These are phyloP conservation scores for Octodon degus DNA, from an alignment of 2,113 vertebrate genomes.

Conservation along the genomic window DNA sequence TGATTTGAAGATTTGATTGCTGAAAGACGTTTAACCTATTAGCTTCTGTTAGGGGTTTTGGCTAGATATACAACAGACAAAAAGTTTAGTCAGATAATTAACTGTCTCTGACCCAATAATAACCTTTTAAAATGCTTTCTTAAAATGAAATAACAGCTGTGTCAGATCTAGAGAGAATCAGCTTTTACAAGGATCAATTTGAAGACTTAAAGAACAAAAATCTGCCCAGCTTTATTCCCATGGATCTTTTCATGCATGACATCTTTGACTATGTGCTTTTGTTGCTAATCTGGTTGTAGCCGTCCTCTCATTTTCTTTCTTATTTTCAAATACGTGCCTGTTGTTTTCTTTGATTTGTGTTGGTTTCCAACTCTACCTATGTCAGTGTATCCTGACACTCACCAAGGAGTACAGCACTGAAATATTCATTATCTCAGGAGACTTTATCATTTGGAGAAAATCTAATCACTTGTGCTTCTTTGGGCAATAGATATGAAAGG, in stretches of 20 bases:
- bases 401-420: neutral
- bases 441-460: neutral
- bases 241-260: neutral
- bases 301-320: neutral
- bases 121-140: neutral
- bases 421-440: neutral
- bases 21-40: neutral
- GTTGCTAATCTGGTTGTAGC: neutral
- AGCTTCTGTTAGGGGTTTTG: neutral
- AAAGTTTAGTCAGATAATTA: neutral
- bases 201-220: neutral
- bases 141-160: neutral
- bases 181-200: neutral
- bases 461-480: neutral
- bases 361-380: neutral
- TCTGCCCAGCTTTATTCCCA: neutral
- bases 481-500: neutral
- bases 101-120: neutral
- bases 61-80: neutral
- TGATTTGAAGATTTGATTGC: conserved; percentile 23
- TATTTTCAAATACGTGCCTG: neutral
- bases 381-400: neutral
- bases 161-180: neutral
- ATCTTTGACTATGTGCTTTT: neutral
- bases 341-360: neutral